phyloP scores from a whole-genome alignment of 2,797 vertebrate genomes.

The Toxotes lorentzi region DNA sequence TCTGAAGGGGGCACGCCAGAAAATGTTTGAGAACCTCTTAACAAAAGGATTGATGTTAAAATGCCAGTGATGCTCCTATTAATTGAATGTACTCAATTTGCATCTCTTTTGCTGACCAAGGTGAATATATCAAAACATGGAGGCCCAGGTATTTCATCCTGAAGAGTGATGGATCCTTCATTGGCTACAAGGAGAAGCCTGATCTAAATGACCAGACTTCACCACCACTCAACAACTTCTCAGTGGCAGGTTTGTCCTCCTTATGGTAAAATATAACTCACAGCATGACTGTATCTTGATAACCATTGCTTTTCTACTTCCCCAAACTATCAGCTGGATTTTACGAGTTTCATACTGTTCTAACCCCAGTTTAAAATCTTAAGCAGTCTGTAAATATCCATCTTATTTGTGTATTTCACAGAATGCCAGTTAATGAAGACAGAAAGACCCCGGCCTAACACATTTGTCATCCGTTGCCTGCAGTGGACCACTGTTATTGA shows the following conservation, averaged over 20 bases:
- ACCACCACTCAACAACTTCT: constrained; percentile 92
- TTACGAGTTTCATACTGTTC: not conserved
- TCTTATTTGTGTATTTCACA: constrained; percentile 47
- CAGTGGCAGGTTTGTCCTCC: constrained; percentile 87
- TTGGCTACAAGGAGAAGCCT: constrained; percentile 92
- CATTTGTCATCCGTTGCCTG: constrained; percentile 92
- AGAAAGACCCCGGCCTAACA: constrained; percentile 90
- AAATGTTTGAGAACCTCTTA: not conserved
- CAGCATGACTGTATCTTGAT: not conserved
- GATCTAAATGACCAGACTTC: constrained; percentile 85
- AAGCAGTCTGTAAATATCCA: not conserved
- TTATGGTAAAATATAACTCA: not conserved
- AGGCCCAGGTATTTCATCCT: constrained; percentile 92
- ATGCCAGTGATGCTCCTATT: not conserved
- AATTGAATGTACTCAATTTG: not conserved
- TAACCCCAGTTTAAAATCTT: not conserved
- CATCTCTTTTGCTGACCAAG: constrained; percentile 66
- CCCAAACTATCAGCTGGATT: not conserved
- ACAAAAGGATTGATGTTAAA: not conserved
- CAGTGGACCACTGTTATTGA: constrained; percentile 95
- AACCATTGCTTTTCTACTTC: not conserved
- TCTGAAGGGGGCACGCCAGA: too few species aligned
- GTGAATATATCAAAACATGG: constrained; percentile 94
- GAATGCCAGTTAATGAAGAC: constrained; percentile 95
- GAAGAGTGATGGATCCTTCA: constrained; percentile 93